phyloP scores from a whole-genome alignment of 2,113 vertebrate species.

The Vulpes ferrilata region DNA sequence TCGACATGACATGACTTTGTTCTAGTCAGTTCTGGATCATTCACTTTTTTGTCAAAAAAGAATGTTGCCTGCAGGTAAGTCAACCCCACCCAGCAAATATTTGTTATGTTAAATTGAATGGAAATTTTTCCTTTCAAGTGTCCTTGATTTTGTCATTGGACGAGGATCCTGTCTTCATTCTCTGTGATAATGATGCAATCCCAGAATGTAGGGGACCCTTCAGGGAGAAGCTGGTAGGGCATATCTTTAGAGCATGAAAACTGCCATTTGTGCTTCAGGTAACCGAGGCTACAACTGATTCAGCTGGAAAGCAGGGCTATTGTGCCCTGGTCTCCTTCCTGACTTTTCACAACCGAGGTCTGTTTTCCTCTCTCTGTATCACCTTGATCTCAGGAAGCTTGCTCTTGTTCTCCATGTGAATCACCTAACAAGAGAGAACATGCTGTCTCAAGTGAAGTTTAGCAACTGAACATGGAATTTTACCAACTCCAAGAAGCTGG shows the following conservation, averaged over 20 bases:
- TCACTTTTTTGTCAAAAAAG: neutral
- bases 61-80: neutral
- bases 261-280: neutral
- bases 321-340: neutral
- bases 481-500: slow-evolving; percentile 37
- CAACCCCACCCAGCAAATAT: neutral
- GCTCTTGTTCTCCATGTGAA: neutral
- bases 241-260: neutral
- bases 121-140: neutral
- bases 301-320: neutral
- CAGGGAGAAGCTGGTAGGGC: neutral
- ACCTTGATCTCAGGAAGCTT: neutral
- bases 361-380: neutral
- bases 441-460: neutral
- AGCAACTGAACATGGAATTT: neutral
- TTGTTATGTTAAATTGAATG: neutral
- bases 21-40: neutral
- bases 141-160: neutral
- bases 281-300: neutral
- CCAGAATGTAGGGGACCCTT: neutral
- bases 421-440: neutral
- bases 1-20: neutral
- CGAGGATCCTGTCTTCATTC: neutral
- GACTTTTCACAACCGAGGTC: neutral
- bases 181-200: neutral